These are phyloP conservation scores for Epinephelus fuscoguttatus DNA, from an alignment of 2,113 vertebrate genomes.

Conservation along the genomic window DNA sequence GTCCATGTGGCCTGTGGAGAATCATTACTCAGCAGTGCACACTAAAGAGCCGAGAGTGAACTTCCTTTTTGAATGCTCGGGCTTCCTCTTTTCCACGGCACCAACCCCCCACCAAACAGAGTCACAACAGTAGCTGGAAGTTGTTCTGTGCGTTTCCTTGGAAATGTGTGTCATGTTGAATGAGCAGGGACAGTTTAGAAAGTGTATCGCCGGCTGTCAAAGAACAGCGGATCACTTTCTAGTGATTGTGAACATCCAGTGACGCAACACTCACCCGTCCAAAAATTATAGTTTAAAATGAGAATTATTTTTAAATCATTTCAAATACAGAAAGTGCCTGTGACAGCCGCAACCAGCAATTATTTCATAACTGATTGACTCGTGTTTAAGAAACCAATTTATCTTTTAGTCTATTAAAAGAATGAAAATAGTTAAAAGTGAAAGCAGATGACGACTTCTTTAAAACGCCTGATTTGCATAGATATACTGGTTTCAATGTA, in stretches of 20 bases:
- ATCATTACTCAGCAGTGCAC: slow-evolving; percentile 85
- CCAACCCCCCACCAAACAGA: neutral
- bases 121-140: slow-evolving; percentile 24
- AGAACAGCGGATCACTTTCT: neutral
- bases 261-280: rapidly evolving
- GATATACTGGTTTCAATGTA: no score
- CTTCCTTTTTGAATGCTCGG: slow-evolving; percentile 62
- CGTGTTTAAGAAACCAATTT: no score
- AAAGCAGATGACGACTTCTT: no score
- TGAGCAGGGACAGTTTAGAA: slow-evolving; percentile 1
- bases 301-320: neutral
- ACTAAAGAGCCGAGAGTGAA: slow-evolving; percentile 67
- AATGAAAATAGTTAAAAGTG: neutral
- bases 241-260: neutral
- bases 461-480: no score
- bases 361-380: neutral
- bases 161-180: slow-evolving; percentile 14
- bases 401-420: neutral
- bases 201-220: slow-evolving; percentile 10
- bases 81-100: slow-evolving; percentile 40
- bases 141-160: slow-evolving; percentile 1
- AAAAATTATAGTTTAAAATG: neutral
- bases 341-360: no score
- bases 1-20: slow-evolving; percentile 82
- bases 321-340: neutral